phyloP scores from a whole-genome alignment of 2,113 vertebrate species.

The Nannobrachium achirus region DNA sequence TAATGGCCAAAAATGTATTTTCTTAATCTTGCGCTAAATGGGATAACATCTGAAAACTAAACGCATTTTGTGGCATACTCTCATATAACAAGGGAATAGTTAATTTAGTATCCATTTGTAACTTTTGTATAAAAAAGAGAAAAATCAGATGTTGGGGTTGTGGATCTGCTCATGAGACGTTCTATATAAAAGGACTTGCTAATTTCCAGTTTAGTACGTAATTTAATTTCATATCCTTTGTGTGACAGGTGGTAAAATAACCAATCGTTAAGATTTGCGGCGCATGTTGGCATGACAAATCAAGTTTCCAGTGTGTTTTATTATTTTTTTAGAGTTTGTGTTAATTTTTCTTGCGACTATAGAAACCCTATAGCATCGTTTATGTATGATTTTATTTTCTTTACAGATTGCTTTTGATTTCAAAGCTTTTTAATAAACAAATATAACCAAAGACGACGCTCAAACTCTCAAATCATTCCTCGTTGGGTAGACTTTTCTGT shows the following conservation, averaged over 20 bases:
- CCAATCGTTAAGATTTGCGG: constrained; percentile 39
- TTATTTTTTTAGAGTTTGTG: constrained; percentile 65
- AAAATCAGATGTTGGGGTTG: constrained; percentile 8
- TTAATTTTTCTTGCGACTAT: constrained; percentile 54
- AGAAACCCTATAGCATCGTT: constrained; percentile 48
- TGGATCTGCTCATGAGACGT: constrained; percentile 19
- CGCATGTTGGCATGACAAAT: constrained; percentile 51
- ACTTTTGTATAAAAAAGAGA: constrained; percentile 20
- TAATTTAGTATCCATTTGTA: constrained; percentile 20
- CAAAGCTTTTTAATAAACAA: constrained; percentile 78
- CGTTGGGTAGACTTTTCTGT: constrained; percentile 16
- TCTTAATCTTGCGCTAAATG: constrained; percentile 31
- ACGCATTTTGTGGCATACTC: constrained; percentile 11
- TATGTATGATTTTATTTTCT: constrained; percentile 73
- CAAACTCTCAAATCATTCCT: constrained; percentile 68
- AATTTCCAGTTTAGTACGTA: constrained; percentile 17
- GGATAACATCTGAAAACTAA: constrained; percentile 24
- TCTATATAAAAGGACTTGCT: constrained; percentile 16
- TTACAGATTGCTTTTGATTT: constrained; percentile 64
- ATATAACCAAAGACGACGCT: constrained; percentile 58
- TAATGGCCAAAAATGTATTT: constrained; percentile 15
- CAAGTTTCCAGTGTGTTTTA: constrained; percentile 55
- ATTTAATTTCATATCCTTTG: constrained; percentile 26
- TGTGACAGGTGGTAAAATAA: constrained; percentile 35
- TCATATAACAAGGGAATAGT: constrained; percentile 35